Conservation (phyloP, 2,888 invertebrate species). For the Arctia plantaginis region DNA sequence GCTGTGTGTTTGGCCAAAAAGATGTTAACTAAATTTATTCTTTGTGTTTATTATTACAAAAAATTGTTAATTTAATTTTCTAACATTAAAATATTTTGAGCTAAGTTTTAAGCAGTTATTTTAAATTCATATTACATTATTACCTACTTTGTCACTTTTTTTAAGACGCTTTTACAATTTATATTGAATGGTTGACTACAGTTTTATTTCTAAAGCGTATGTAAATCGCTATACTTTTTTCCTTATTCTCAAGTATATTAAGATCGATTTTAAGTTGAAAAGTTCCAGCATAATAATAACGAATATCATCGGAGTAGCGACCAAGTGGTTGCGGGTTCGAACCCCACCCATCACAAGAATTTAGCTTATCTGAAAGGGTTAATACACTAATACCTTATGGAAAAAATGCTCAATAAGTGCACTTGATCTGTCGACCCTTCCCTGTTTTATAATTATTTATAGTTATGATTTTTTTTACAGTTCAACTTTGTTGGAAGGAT, state of each 20-base stretch:
- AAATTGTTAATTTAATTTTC: background rate
- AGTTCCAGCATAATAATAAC: background rate
- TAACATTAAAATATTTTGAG: background rate
- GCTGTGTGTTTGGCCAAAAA: background rate
- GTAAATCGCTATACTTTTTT: background rate
- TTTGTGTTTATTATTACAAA: background rate
- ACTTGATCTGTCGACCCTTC: background rate
- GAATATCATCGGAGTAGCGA: too few relatives aligned
- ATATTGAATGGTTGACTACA: background rate
- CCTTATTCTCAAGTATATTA: background rate
- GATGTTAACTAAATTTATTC: background rate
- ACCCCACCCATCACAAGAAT: too few relatives aligned
- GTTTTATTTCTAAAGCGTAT: background rate
- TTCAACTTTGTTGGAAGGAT: slow-evolving; percentile 99
- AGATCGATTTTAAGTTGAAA: background rate
- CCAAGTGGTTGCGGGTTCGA: too few relatives aligned
- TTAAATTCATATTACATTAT: background rate
- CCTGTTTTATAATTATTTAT: background rate
- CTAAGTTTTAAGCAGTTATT: background rate
- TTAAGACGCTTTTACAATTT: background rate
- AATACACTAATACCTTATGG: too few relatives aligned
- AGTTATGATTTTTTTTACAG: slow-evolving; percentile 88
- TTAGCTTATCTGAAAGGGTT: too few relatives aligned
- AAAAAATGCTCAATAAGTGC: background rate
- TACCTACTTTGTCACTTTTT: background rate